These are phyloP conservation scores for Clepsis dumicolana DNA, from an alignment of 2,888 invertebrate genomes.

Conservation along the genomic window DNA sequence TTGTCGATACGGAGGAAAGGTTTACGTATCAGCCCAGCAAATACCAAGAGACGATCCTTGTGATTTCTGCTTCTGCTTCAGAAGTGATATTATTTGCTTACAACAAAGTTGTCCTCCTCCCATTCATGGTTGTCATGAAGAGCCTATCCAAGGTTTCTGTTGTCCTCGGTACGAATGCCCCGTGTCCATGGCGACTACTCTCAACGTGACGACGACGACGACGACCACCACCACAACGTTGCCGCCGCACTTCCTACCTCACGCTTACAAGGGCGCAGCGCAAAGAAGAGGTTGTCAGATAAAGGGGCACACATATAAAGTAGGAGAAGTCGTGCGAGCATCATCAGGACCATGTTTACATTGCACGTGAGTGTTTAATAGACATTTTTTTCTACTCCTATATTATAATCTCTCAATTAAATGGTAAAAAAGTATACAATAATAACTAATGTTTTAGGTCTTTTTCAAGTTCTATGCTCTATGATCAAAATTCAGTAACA, in stretches of 20 bases:
- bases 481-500: too few species aligned
- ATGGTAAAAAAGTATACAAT: too few species aligned
- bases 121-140: slow-evolving; percentile 96
- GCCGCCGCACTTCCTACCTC: slow-evolving; percentile 93
- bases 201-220: slow-evolving; percentile 94
- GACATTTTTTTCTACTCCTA: not conserved
- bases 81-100: slow-evolving; percentile 97
- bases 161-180: slow-evolving; percentile 98
- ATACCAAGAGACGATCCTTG: slow-evolving; percentile 97
- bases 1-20: slow-evolving; percentile 96
- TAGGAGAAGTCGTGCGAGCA: slow-evolving; percentile 93
- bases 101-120: slow-evolving; percentile 98
- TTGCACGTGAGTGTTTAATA: slow-evolving; percentile 92
- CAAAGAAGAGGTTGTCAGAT: slow-evolving; percentile 94
- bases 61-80: slow-evolving; percentile 98
- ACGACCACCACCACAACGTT: slow-evolving; percentile 94
- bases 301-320: slow-evolving; percentile 93
- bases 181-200: slow-evolving; percentile 93
- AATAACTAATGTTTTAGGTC: too few species aligned
- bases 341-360: slow-evolving; percentile 97
- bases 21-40: slow-evolving; percentile 97
- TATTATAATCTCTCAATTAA: too few species aligned
- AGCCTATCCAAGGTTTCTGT: slow-evolving; percentile 97
- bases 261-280: slow-evolving; percentile 91
- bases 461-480: too few species aligned